Percentiles rank a stretch among this genome's conserved stretches.
These are phyloP conservation scores for Cervus canadensis DNA, from an alignment of 2,113 vertebrate species.

Conservation along the genomic window DNA sequence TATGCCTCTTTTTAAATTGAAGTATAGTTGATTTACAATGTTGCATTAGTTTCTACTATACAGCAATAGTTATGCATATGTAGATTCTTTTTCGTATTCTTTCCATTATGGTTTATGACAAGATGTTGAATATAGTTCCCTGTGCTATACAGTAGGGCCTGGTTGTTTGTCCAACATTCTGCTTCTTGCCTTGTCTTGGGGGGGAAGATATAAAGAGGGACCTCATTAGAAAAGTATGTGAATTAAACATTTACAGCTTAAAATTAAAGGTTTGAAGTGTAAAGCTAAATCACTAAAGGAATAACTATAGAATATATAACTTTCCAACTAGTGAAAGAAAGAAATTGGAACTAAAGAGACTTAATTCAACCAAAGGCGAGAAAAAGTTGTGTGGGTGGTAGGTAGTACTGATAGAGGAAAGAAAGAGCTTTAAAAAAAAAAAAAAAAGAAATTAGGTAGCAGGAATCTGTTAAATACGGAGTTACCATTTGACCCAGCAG, in stretches of 20 bases:
- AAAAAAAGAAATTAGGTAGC: background rate
- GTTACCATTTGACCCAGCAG: background rate
- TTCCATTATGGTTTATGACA: background rate
- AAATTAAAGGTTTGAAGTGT: background rate
- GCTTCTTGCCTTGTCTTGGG: background rate
- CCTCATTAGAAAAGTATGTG: background rate
- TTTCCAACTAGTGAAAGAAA: background rate
- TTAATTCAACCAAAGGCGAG: background rate
- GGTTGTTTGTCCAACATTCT: background rate
- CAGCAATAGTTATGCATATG: background rate
- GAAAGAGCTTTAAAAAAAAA: background rate
- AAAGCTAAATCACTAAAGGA: background rate
- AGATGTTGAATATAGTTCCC: background rate
- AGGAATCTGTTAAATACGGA: background rate
- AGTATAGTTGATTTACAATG: background rate
- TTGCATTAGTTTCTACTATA: background rate
- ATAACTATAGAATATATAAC: background rate
- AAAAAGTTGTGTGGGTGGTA: background rate
- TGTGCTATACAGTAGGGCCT: background rate
- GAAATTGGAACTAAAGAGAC: background rate
- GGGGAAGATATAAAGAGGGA: background rate
- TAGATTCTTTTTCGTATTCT: background rate
- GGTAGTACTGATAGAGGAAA: background rate
- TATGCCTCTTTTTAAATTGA: background rate
- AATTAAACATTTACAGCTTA: background rate